Conservation (phyloP, 2,888 invertebrate species). For the Campoplex capitator region DNA sequence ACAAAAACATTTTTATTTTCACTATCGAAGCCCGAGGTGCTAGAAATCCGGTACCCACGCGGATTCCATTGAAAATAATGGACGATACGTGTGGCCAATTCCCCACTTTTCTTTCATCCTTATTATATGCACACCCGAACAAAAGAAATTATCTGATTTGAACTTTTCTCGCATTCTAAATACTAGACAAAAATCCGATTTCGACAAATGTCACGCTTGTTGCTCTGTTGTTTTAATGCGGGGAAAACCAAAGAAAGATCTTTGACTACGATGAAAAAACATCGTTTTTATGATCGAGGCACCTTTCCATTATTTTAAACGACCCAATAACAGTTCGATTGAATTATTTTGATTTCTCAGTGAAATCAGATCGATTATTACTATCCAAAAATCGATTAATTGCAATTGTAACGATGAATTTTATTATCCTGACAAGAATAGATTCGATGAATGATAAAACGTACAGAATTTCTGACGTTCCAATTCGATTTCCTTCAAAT, state of each 20-base stretch:
- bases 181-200: background rate
- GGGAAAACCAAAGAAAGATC: background rate
- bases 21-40: constrained; percentile 29
- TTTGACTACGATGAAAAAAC: background rate
- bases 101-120: constrained; percentile 25
- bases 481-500: background rate
- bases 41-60: constrained; percentile 63
- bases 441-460: too few relatives aligned
- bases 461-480: background rate
- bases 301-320: background rate
- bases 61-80: constrained; percentile 56
- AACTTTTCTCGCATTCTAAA: background rate
- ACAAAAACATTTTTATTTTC: background rate
- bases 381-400: too few relatives aligned
- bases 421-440: too few relatives aligned
- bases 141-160: constrained; percentile 26
- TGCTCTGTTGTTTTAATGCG: background rate
- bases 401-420: too few relatives aligned
- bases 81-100: constrained; percentile 45
- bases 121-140: constrained; percentile 19
- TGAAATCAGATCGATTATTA: too few relatives aligned
- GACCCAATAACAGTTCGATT: background rate
- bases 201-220: constrained; percentile 9
- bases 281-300: background rate
- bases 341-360: background rate